phyloP scores from a whole-genome alignment of 64 coral and sea anemone species.

The Montipora cactus region DNA sequence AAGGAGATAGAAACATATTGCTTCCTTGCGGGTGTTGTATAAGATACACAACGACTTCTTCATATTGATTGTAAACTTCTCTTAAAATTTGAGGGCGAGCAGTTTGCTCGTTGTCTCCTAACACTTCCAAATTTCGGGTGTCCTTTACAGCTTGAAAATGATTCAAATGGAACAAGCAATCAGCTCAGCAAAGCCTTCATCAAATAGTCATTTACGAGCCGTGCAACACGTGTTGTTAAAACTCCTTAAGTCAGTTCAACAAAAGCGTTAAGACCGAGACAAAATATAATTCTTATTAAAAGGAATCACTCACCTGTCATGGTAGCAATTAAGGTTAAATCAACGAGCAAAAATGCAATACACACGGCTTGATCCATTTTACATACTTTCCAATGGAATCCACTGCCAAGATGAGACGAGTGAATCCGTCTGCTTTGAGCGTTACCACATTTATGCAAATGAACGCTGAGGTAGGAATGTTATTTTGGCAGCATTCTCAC shows the following conservation, averaged over 20 bases:
- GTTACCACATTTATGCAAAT: conserved; percentile 36
- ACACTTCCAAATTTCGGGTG: neutral
- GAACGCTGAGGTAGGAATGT: conserved; percentile 3
- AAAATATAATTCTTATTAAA: neutral
- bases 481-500: conserved; percentile 15
- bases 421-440: conserved; percentile 17
- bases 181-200: neutral
- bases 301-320: conserved; percentile 19
- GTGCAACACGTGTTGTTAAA: neutral
- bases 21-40: neutral
- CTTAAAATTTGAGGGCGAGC: neutral
- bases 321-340: neutral
- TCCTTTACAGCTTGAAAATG: neutral
- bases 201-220: neutral
- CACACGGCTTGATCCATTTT: neutral
- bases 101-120: neutral
- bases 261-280: neutral
- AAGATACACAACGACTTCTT: neutral
- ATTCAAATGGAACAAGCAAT: neutral
- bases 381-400: neutral
- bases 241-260: neutral
- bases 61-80: neutral
- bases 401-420: neutral
- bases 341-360: conserved; percentile 6
- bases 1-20: neutral